These are phyloP conservation scores for Drosophila repletoides DNA, from an alignment of 1,140 invertebrate species.

Conservation along the genomic window DNA sequence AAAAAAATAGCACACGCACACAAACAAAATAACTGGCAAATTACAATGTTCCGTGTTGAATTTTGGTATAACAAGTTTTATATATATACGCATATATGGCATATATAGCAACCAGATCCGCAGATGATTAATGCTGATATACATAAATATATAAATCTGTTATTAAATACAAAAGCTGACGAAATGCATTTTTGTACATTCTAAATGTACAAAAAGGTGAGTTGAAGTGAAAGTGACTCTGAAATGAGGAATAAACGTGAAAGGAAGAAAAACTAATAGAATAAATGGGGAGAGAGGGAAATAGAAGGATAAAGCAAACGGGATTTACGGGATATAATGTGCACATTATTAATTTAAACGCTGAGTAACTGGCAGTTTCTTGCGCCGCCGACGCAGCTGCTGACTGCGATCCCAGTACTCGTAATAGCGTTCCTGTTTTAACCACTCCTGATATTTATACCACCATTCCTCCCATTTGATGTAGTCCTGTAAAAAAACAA, in stretches of 20 bases:
- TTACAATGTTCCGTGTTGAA: slow-evolving; percentile 53
- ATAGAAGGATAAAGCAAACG: background rate
- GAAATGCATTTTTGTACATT: slow-evolving; percentile 71
- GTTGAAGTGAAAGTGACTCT: background rate
- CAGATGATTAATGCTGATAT: slow-evolving; percentile 23
- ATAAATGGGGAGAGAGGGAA: slow-evolving; percentile 2
- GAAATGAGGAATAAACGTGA: slow-evolving; percentile 23
- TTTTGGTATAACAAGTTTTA: slow-evolving; percentile 17
- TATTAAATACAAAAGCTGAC: slow-evolving; percentile 57
- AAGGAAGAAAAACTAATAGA: slow-evolving; percentile 12
- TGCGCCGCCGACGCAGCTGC: slow-evolving; percentile 82
- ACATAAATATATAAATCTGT: slow-evolving; percentile 31
- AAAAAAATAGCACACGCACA: slow-evolving; percentile 33
- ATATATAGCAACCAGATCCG: slow-evolving; percentile 6
- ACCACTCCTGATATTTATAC: slow-evolving; percentile 96
- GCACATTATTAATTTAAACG: slow-evolving; percentile 76
- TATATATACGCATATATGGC: too few relatives aligned
- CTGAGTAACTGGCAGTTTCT: slow-evolving; percentile 83
- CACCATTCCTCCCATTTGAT: slow-evolving; percentile 97
- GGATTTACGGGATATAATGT: slow-evolving; percentile 5
- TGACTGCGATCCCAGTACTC: slow-evolving; percentile 87
- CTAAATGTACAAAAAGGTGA: slow-evolving; percentile 57
- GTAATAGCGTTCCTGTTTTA: slow-evolving; percentile 91
- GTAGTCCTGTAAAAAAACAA: slow-evolving; percentile 86
- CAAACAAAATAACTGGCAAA: slow-evolving; percentile 39